Evolutionary conservation across 2,797 vertebrate genomes (phyloP).

Genomic region (Calcarius lapponicus): DNA sequence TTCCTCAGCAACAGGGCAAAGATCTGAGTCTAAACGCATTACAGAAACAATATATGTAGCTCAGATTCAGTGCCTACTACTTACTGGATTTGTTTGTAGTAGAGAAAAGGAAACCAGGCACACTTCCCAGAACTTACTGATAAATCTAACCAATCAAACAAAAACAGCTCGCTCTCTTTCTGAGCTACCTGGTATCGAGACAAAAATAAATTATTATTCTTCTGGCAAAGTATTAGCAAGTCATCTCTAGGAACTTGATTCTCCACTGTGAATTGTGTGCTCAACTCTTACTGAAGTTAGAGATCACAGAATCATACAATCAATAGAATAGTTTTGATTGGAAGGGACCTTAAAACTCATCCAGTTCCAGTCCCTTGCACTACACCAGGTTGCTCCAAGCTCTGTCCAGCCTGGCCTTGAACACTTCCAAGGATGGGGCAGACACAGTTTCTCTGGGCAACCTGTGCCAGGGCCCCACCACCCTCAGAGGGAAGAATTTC

Average conservation of each 20-base stretch:
- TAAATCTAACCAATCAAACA: background rate
- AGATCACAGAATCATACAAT: background rate
- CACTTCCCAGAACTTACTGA: background rate
- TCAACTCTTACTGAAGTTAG: background rate
- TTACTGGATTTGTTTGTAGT: background rate
- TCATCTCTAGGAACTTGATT: background rate
- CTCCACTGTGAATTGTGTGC: fast-evolving
- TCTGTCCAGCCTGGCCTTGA: background rate
- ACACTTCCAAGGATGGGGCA: background rate
- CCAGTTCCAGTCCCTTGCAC: background rate
- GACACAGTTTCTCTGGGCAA: background rate
- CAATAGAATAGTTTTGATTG: background rate
- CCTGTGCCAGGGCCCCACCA: background rate
- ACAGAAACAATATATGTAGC: background rate
- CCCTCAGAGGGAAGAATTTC: background rate
- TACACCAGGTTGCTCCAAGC: background rate
- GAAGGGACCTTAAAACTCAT: background rate
- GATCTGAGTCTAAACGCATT: background rate
- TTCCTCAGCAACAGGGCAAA: background rate
- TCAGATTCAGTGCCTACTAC: background rate
- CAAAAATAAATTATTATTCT: background rate
- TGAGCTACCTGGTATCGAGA: background rate
- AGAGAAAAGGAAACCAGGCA: background rate
- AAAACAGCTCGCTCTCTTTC: background rate
- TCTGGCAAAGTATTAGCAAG: background rate